Evolutionary conservation across 2,113 vertebrate genomes (phyloP).

Genomic region (Ochotona princeps): DNA sequence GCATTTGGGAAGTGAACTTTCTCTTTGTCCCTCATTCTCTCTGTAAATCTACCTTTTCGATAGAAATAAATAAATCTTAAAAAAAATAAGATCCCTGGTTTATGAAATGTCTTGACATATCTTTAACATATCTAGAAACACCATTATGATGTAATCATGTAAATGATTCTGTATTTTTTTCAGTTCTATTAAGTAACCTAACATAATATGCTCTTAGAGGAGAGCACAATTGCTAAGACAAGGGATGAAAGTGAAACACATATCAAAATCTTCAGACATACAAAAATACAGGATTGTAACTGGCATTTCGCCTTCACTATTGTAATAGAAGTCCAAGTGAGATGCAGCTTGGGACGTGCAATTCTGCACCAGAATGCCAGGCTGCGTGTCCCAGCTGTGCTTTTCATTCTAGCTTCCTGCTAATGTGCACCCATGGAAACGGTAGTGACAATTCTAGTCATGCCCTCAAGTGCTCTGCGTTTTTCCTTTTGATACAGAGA

Average conservation of each 20-base stretch:
- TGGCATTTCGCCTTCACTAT: neutral
- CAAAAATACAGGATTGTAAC: neutral
- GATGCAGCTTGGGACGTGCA: too few species aligned
- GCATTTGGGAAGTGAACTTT: too few species aligned
- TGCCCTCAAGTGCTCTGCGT: neutral
- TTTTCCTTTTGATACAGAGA: conserved; percentile 38
- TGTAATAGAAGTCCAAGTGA: neutral
- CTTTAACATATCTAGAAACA: neutral
- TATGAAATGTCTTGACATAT: neutral
- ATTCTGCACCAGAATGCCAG: too few species aligned
- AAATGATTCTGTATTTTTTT: conserved; percentile 9
- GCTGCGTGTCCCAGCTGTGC: too few species aligned
- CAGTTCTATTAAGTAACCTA: neutral
- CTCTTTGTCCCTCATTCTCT: too few species aligned
- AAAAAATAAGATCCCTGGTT: neutral
- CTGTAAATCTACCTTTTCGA: too few species aligned
- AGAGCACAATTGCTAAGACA: neutral
- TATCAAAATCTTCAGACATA: conserved; percentile 30
- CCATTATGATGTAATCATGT: neutral
- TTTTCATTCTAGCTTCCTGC: too few species aligned
- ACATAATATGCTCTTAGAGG: neutral
- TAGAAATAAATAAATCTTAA: too few species aligned
- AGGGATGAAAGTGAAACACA: conserved; percentile 20
- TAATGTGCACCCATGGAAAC: too few species aligned
- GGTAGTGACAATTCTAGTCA: too few species aligned